These are phyloP conservation scores for Endomychus coccineus DNA, from an alignment of 2,888 invertebrate species.

Conservation along the genomic window DNA sequence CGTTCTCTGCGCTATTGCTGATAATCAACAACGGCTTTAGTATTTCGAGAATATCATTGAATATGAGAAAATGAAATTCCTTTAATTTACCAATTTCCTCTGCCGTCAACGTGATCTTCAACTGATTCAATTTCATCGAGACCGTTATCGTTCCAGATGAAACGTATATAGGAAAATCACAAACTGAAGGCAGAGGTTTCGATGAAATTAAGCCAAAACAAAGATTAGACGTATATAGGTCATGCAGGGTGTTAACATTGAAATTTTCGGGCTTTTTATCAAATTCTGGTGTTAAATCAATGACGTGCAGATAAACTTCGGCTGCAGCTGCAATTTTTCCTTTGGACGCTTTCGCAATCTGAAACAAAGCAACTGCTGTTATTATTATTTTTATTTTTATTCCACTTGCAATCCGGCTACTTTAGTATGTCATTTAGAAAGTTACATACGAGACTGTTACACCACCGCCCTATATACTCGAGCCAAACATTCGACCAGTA, in stretches of 20 bases:
- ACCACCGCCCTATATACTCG: too few species aligned
- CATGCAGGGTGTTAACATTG: slow-evolving; percentile 48
- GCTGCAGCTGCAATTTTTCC: slow-evolving; percentile 37
- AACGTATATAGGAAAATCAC: slow-evolving; percentile 68
- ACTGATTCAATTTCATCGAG: slow-evolving; percentile 47
- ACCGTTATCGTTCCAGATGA: slow-evolving; percentile 54
- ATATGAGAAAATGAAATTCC: slow-evolving; percentile 68
- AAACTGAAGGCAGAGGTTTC: slow-evolving; percentile 53
- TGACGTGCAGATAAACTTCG: slow-evolving; percentile 49
- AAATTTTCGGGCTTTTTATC: slow-evolving; percentile 39
- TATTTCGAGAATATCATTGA: slow-evolving; percentile 59
- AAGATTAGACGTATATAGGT: slow-evolving; percentile 46
- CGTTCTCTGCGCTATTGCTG: slow-evolving; percentile 46
- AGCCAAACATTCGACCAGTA: too few species aligned
- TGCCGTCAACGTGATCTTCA: slow-evolving; percentile 41
- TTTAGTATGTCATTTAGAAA: too few species aligned
- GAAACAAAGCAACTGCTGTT: slow-evolving; percentile 28
- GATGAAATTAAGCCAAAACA: slow-evolving; percentile 60
- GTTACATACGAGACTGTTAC: too few species aligned
- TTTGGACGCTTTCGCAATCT: slow-evolving; percentile 49
- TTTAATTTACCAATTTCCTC: slow-evolving; percentile 48
- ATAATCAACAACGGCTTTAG: slow-evolving; percentile 56
- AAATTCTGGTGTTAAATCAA: slow-evolving; percentile 52
- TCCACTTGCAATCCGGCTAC: too few species aligned
- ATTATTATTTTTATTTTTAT: too few species aligned